Evolutionary conservation across 2,888 invertebrate genomes (phyloP).

Genomic region (Geotrupes spiniger): DNA sequence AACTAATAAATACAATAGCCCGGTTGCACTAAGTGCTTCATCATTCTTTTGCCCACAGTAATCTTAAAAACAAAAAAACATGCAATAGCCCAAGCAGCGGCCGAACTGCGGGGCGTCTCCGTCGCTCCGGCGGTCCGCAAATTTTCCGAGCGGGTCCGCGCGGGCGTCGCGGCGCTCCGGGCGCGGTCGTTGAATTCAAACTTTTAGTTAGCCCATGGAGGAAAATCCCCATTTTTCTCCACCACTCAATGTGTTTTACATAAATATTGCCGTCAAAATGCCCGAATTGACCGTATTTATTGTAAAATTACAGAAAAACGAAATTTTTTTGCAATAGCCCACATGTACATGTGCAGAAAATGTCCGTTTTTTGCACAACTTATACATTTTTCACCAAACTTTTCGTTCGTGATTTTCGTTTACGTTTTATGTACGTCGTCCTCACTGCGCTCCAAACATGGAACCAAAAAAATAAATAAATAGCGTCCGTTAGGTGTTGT

Average conservation of each 20-base stretch:
- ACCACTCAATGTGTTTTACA: conserved; percentile 47
- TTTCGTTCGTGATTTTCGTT: conserved; percentile 36
- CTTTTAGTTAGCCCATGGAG: conserved; percentile 38
- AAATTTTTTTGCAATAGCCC: conserved; percentile 53
- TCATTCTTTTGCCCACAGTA: conserved; percentile 47
- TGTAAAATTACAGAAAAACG: conserved; percentile 47
- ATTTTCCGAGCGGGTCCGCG: no score
- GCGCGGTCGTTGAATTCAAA: conserved; percentile 37
- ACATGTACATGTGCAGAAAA: conserved; percentile 34
- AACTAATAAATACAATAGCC: conserved; percentile 47
- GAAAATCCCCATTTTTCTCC: conserved; percentile 10
- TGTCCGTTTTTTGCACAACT: conserved; percentile 37
- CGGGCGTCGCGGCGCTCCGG: not conserved
- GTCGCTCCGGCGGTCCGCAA: no score
- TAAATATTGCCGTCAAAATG: conserved; percentile 50
- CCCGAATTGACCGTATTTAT: conserved; percentile 53
- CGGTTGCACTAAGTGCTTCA: conserved; percentile 54
- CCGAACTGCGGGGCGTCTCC: conserved; percentile 23
- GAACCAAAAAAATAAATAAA: conserved; percentile 18
- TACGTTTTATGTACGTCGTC: conserved; percentile 31
- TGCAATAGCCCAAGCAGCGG: conserved; percentile 50
- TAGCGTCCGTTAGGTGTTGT: no score
- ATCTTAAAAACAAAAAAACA: conserved; percentile 36
- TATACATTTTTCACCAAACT: conserved; percentile 43
- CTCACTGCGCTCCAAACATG: conserved; percentile 10